Percentiles rank a stretch among this genome's conserved stretches.
Conservation (phyloP, 2,797 vertebrate species). For the Aphelocoma californica region DNA sequence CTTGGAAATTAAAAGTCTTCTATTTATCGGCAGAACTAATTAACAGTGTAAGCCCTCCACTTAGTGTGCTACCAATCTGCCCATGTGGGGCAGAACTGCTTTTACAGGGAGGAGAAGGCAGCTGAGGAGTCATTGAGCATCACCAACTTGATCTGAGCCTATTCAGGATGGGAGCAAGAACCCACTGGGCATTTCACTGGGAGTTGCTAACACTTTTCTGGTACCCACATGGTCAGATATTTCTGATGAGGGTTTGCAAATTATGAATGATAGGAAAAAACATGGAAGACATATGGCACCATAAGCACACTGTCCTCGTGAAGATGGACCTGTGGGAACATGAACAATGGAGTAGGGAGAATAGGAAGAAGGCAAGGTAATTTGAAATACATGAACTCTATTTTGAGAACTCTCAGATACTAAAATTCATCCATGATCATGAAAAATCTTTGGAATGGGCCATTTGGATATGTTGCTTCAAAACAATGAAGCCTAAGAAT, state of each 20-base stretch:
- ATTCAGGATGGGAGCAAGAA: neutral
- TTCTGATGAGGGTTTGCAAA: neutral
- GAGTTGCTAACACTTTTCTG: neutral
- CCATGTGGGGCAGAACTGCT: neutral
- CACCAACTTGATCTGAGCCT: neutral
- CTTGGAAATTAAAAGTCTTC: neutral
- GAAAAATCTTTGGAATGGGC: neutral
- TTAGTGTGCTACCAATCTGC: neutral
- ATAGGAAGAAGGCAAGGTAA: neutral
- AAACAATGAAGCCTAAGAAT: neutral
- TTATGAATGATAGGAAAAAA: neutral
- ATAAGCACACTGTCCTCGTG: neutral
- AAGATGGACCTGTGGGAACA: neutral
- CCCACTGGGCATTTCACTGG: neutral
- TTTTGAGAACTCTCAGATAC: neutral
- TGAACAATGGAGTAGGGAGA: neutral
- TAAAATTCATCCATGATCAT: neutral
- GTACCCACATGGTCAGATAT: neutral
- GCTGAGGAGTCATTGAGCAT: neutral
- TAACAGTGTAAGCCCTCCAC: neutral
- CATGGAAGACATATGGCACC: neutral
- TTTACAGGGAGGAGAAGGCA: neutral
- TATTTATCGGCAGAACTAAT: neutral
- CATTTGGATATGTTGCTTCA: neutral
- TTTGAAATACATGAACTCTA: neutral